These are phyloP conservation scores for Drosophila obscura DNA, from an alignment of 1,140 invertebrate species.

Conservation along the genomic window DNA sequence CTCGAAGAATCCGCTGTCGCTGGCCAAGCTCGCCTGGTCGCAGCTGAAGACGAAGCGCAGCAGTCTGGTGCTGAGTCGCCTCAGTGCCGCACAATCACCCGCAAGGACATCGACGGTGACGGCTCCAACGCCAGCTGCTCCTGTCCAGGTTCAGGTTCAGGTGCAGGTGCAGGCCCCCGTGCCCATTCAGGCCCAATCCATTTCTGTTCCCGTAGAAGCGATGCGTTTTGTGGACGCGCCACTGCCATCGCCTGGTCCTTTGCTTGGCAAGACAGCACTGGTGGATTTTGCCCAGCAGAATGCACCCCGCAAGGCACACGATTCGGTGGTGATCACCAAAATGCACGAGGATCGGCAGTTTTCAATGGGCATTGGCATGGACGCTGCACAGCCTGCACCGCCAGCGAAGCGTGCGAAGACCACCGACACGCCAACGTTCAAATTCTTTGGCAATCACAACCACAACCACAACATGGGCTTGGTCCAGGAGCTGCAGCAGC, in stretches of 20 bases:
- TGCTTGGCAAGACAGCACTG: constrained; percentile 90
- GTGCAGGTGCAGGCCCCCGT: no score
- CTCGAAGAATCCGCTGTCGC: constrained; percentile 79
- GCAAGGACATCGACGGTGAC: constrained; percentile 55
- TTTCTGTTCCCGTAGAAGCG: constrained; percentile 35
- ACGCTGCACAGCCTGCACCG: neutral
- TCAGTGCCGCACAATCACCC: constrained; percentile 69
- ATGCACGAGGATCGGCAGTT: constrained; percentile 79
- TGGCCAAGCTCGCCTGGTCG: constrained; percentile 79
- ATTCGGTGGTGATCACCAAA: constrained; percentile 79
- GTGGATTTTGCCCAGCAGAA: constrained; percentile 85
- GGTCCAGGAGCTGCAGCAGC: constrained; percentile 9
- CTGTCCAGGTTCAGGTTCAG: constrained; percentile 10
- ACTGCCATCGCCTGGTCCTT: constrained; percentile 90
- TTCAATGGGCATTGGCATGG: constrained; percentile 16
- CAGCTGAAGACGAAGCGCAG: constrained; percentile 84
- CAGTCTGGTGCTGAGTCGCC: constrained; percentile 84
- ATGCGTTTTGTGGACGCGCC: constrained; percentile 84
- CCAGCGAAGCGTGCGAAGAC: constrained; percentile 48
- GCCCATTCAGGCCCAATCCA: constrained; percentile 4
- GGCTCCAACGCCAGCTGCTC: constrained; percentile 4
- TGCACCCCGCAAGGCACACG: constrained; percentile 59
- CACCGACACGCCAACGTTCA: constrained; percentile 6
- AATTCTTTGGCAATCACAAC: constrained; percentile 15
- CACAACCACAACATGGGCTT: constrained; percentile 17